Base-by-base conservation (phyloP, 2,888 invertebrate genomes). In the Phania funesta region DNA sequence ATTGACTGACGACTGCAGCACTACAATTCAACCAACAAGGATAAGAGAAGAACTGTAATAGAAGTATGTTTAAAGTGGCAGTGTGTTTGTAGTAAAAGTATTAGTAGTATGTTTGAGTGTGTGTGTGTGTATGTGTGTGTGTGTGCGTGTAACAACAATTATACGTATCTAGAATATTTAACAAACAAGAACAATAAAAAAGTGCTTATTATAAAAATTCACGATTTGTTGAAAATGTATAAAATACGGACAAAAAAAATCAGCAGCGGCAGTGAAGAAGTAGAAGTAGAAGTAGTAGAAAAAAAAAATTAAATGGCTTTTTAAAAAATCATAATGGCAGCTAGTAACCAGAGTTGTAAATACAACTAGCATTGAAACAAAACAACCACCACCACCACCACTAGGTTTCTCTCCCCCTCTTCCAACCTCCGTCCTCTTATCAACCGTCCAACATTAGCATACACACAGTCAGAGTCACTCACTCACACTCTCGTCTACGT, bases 321-420 rank as follows among this genome's bases (percentile, higher is more conserved):
- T 89, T 86, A 88, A 74, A 82, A 89, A 89, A 89, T 87, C 89
- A 89, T 89, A 89, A 89, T 89, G 89, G 89, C 89, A 89, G 89
- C 89, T 88, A 87, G 89, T 88, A 89, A 88, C 89, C 87, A 89
- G 88, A 87, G 88, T 87, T 88, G 73, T 60, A 64, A 50, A 77
- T 41, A 64, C 70, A 76, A 73, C 73, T 60, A 64, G 79, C 58
- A 50, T 68, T 58, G 68, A 70, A 76, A 77, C 48, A 75, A 76
- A 62, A 78, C 76, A 82, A 82, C 73, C 60, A 71, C 75, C 41
- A 41, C 35, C n/a, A 71, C 38, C 54, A 46, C n/a, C 3, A 54
- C 46, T 7, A 29, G 29, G 2, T 16, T 18, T 16, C 7, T 44
- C 50, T 50, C 29, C 32, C 35, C 41, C 32, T 20, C 58, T 38